Base-by-base conservation (phyloP, 2,888 invertebrate genomes). In the Allygus modestus region DNA sequence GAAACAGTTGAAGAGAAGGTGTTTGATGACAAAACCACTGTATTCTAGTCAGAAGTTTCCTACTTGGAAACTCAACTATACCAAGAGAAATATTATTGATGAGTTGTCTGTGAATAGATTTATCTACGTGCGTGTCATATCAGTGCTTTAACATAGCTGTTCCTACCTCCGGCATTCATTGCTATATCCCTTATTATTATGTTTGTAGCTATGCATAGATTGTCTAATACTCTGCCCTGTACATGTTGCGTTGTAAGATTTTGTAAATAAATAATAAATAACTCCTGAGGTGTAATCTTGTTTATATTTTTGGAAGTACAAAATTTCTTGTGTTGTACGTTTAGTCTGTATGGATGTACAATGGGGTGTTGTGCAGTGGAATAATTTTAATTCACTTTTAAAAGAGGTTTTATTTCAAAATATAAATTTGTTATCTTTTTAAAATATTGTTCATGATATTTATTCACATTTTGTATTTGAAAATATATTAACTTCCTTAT, bases 231-330 rank as follows among this genome's bases (percentile, higher is more conserved):
- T 84, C 86, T 86, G 84, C 89, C 90, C 90, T 91, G 90, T 91
- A 91, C 90, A 91, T 90, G 90, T 89, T 91, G 88, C 90, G 90
- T 90, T 89, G 90, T 91, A 91, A 91, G 89, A 90, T 90, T 91
- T 90, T 91, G 90, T 91, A 91, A 89, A 91, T 91, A 90, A 89
- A 89, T 89, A 89, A 89, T 89, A 89, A 20, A 26, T 54, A 79
- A 54, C 28, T 37, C 58, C 26, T 79, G 58, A 37, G 58, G 46
- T 54, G 58, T 54, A 79, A 51, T 79, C 54, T 79, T 33, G 37
- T 79, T 79, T 58, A 79, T 79, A 79, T 79, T 79, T 79, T 79
- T 77, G 51, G 77, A 77, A 43, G n/a, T 77, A 28, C 71, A 37
- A 71, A 71, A 71, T 71, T 77, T 77, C 46, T 46, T 77, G 51